phyloP scores from a whole-genome alignment of 2,888 invertebrate genomes.

The Diaperis boleti region DNA sequence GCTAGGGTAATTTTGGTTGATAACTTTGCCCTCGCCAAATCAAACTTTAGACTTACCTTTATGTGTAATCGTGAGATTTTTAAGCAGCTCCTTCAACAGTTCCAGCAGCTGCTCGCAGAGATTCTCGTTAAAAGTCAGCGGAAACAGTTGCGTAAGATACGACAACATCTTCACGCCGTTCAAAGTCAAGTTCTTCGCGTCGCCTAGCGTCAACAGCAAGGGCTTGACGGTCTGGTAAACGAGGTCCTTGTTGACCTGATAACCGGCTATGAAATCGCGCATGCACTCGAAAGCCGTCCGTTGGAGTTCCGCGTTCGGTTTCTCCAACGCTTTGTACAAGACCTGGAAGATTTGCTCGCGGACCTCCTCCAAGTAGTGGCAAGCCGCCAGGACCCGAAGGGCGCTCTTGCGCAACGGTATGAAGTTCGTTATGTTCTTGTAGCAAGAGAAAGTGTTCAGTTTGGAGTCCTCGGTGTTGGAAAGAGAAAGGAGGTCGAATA shows the following conservation, averaged over 20 bases:
- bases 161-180: slow-evolving; percentile 92
- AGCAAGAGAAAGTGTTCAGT: slow-evolving; percentile 89
- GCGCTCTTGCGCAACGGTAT: slow-evolving; percentile 92
- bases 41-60: too few species aligned
- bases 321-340: slow-evolving; percentile 87
- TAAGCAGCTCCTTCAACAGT: slow-evolving; percentile 87
- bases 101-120: slow-evolving; percentile 92
- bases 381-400: slow-evolving; percentile 85
- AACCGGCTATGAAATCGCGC: slow-evolving; percentile 89
- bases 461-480: slow-evolving; percentile 91
- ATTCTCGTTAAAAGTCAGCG: slow-evolving; percentile 94
- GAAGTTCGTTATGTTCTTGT: slow-evolving; percentile 89
- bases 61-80: slow-evolving; percentile 79
- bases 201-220: slow-evolving; percentile 84
- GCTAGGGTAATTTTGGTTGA: too few species aligned
- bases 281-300: slow-evolving; percentile 95
- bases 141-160: slow-evolving; percentile 93
- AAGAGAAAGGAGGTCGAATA: slow-evolving; percentile 87
- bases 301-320: slow-evolving; percentile 88
- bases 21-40: too few species aligned
- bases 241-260: slow-evolving; percentile 89
- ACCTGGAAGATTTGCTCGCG: slow-evolving; percentile 67
- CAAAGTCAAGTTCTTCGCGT: slow-evolving; percentile 82
- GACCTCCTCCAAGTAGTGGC: slow-evolving; percentile 80
- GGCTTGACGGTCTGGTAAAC: slow-evolving; percentile 91